These are phyloP conservation scores for Benthosema pterotum DNA, from an alignment of 2,797 vertebrate genomes.

Conservation along the genomic window DNA sequence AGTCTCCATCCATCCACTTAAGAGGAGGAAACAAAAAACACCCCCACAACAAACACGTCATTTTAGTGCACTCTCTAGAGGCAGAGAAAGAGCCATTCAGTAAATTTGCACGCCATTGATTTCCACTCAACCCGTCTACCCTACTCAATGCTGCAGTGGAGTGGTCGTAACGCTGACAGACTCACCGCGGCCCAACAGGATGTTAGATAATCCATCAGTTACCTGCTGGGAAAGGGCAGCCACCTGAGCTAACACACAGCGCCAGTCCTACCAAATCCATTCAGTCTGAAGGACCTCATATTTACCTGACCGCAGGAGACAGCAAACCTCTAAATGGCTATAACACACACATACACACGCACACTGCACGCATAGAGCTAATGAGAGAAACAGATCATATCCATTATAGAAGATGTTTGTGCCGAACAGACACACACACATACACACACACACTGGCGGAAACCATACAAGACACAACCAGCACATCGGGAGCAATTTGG, in stretches of 20 bases:
- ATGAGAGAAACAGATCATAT: not conserved
- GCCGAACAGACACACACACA: not conserved
- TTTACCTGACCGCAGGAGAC: constrained; percentile 4
- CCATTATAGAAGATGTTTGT: too few relatives aligned
- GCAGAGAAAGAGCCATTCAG: not conserved
- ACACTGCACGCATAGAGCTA: not conserved
- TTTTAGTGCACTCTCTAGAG: constrained; percentile 37
- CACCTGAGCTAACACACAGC: constrained; percentile 24
- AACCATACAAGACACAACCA: too few relatives aligned
- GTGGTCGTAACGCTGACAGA: not conserved
- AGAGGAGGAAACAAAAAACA: constrained; percentile 21
- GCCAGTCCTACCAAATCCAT: not conserved
- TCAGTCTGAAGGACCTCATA: not conserved
- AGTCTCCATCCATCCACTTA: constrained; percentile 9
- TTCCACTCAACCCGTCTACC: constrained; percentile 31
- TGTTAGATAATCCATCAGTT: constrained; percentile 23
- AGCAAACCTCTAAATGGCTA: not conserved
- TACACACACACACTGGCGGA: too few relatives aligned
- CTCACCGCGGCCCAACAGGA: constrained; percentile 16
- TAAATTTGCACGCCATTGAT: constrained; percentile 53
- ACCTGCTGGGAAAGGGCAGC: not conserved
- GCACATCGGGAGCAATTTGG: too few relatives aligned
- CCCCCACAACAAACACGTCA: constrained; percentile 28
- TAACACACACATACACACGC: constrained; percentile 7
- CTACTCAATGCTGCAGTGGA: not conserved